A percentile compares a stretch with the other conserved stretches of the same genome.
phyloP scores from a whole-genome alignment of 2,797 vertebrate species.

The Pangasius sanitwongsei region DNA sequence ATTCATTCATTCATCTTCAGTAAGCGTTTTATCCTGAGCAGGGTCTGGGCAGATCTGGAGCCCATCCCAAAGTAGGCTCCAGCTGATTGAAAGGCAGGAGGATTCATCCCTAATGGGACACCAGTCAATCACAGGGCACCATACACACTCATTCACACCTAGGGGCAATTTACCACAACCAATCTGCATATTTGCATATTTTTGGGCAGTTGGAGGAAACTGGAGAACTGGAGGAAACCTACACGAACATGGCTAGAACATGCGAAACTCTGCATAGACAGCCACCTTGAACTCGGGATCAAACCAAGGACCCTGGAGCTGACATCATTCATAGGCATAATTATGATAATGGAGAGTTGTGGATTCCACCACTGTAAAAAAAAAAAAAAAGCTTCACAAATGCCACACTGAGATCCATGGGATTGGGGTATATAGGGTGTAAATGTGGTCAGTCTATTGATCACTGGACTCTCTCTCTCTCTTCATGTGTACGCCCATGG shows the following conservation, averaged over 20 bases:
- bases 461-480: background rate
- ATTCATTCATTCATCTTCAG: background rate
- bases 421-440: background rate
- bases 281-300: background rate
- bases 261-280: background rate
- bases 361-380: background rate
- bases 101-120: background rate
- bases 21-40: background rate
- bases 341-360: background rate
- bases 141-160: background rate
- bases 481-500: background rate
- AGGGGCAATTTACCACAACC: background rate
- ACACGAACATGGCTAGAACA: background rate
- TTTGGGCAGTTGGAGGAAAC: background rate
- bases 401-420: background rate
- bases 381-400: background rate
- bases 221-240: background rate
- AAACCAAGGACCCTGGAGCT: background rate
- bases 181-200: background rate
- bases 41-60: background rate
- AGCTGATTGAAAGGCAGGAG: background rate
- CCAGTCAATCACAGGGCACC: background rate
- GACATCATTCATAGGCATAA: background rate
- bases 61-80: background rate
- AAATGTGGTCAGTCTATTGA: background rate